Percentiles rank a stretch among this genome's conserved stretches.
Evolutionary conservation across 1,140 invertebrate genomes (phyloP).

Genomic region (Tetraneura akinire): DNA sequence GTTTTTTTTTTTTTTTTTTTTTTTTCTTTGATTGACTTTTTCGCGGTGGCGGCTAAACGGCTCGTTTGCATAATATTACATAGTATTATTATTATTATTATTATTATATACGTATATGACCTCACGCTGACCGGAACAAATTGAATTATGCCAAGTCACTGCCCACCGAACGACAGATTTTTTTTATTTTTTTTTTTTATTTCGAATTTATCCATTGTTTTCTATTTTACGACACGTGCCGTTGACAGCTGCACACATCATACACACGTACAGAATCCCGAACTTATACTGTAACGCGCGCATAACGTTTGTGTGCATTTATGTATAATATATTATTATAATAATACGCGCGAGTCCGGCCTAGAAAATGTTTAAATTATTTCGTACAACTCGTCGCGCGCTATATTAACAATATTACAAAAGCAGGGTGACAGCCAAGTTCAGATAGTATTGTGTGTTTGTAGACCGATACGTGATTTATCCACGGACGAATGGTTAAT

Average conservation of each 20-base stretch:
- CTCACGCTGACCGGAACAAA: conserved; percentile 51
- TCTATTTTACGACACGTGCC: conserved; percentile 25
- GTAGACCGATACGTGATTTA: no score
- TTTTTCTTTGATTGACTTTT: conserved; percentile 19
- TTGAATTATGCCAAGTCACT: conserved; percentile 48
- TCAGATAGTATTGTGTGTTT: not conserved
- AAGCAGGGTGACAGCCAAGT: no score
- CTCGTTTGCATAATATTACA: conserved; percentile 36
- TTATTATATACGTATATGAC: not conserved
- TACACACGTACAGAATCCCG: conserved; percentile 31
- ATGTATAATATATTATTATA: conserved; percentile 7
- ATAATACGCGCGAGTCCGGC: no score
- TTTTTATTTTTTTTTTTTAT: conserved; percentile 14
- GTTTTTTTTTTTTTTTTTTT: conserved; percentile 8
- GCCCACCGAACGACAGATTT: conserved; percentile 41
- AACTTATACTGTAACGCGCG: not conserved
- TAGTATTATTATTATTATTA: no score
- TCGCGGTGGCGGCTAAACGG: conserved; percentile 32
- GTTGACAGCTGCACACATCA: conserved; percentile 37
- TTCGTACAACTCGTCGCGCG: not conserved
- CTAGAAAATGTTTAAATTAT: conserved; percentile 13
- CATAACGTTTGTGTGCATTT: not conserved
- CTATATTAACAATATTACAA: not conserved
- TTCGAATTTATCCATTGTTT: conserved; percentile 10
- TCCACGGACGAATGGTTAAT: conserved; percentile 1